Conservation (phyloP, 2,113 vertebrate genomes). For the Pungitius pungitius region DNA sequence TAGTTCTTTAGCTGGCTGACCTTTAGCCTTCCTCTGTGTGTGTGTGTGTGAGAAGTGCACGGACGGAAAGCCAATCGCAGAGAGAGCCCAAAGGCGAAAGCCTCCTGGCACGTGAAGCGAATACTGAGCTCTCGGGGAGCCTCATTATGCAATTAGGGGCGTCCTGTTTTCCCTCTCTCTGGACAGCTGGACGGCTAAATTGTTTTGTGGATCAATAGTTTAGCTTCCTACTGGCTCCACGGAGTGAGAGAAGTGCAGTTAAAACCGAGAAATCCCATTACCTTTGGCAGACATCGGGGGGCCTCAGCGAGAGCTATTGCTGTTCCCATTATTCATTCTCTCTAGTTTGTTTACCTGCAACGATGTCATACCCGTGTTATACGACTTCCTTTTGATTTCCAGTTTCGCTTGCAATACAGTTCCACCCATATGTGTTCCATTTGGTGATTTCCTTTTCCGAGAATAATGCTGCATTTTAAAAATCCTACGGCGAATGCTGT, state of each 20-base stretch:
- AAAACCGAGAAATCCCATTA: slow-evolving; percentile 79
- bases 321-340: slow-evolving; percentile 59
- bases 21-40: slow-evolving; percentile 20
- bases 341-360: slow-evolving; percentile 61
- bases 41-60: slow-evolving; percentile 40
- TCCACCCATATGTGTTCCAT: slow-evolving; percentile 8
- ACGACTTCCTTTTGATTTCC: background rate
- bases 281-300: slow-evolving; percentile 65
- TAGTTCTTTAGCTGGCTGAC: slow-evolving; percentile 37
- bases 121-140: slow-evolving; percentile 70
- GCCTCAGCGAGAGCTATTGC: slow-evolving; percentile 53
- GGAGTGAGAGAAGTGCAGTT: slow-evolving; percentile 75
- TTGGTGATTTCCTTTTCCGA: background rate
- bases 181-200: slow-evolving; percentile 75
- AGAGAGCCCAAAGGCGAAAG: slow-evolving; percentile 55
- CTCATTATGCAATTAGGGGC: slow-evolving; percentile 75
- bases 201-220: slow-evolving; percentile 83
- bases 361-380: background rate
- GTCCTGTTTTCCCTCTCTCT: slow-evolving; percentile 65
- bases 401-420: background rate
- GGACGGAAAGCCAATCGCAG: slow-evolving; percentile 37
- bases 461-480: slow-evolving; percentile 21
- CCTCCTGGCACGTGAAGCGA: slow-evolving; percentile 57
- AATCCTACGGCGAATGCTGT: slow-evolving; percentile 5
- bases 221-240: slow-evolving; percentile 69